These are phyloP conservation scores for Bambusicola thoracicus DNA, from an alignment of 2,113 vertebrate genomes.

Conservation along the genomic window DNA sequence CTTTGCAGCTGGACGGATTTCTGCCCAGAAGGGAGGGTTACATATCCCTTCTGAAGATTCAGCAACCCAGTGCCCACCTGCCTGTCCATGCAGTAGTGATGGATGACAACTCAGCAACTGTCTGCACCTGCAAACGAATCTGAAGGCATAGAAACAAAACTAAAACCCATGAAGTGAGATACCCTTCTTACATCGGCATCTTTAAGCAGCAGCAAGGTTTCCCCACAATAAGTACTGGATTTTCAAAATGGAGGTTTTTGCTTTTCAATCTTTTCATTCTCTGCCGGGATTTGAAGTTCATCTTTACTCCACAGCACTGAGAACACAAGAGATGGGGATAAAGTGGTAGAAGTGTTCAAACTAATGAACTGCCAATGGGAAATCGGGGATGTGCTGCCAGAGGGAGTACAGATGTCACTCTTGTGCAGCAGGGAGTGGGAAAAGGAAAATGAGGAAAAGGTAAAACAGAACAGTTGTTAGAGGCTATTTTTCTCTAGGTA, in stretches of 20 bases:
- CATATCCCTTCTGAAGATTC: neutral
- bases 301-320: neutral
- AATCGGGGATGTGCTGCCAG: neutral
- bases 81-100: neutral
- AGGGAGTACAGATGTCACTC: neutral
- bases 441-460: fast-evolving
- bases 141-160: neutral
- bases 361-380: neutral
- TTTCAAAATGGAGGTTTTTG: neutral
- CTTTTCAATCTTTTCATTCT: neutral
- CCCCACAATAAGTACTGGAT: neutral
- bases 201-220: neutral
- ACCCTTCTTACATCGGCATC: neutral
- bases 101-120: neutral
- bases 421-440: neutral
- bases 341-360: neutral
- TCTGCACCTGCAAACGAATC: neutral
- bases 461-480: neutral
- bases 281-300: neutral
- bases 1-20: neutral
- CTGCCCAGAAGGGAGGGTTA: neutral
- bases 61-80: neutral
- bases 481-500: neutral
- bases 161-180: neutral
- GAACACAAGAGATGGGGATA: neutral